These are phyloP conservation scores for Sterrhoptilus dennistouni DNA, from an alignment of 2,113 vertebrate genomes.

Conservation along the genomic window DNA sequence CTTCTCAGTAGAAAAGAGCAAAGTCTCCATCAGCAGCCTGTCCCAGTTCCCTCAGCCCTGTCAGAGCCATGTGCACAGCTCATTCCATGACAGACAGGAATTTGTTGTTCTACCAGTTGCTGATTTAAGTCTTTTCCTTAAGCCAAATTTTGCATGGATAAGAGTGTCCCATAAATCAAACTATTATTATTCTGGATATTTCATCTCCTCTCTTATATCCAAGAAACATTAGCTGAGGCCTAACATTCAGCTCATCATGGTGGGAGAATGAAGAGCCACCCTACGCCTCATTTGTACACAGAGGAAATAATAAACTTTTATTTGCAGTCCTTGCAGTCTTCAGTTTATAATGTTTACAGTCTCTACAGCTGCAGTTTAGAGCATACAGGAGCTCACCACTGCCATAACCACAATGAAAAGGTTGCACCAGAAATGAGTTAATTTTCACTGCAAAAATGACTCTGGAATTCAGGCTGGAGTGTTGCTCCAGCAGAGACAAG, in stretches of 20 bases:
- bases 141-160: not conserved
- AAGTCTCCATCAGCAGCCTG: not conserved
- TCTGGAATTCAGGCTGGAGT: not conserved
- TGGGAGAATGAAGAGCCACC: not conserved
- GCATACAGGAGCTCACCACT: not conserved
- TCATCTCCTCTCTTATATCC: not conserved
- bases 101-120: not conserved
- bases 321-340: not conserved
- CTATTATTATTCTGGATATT: not conserved
- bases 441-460: not conserved
- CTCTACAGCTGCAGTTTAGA: not conserved
- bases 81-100: accelerated
- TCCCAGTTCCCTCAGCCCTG: not conserved
- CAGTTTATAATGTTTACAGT: not conserved
- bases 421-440: not conserved
- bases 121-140: not conserved
- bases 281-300: not conserved
- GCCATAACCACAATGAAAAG: not conserved
- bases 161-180: not conserved
- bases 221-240: not conserved
- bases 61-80: not conserved
- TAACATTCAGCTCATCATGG: not conserved
- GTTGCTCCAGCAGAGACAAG: not conserved
- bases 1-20: not conserved
- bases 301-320: not conserved